Conservation (phyloP, 2,113 vertebrate genomes). For the Caranx ignobilis region DNA sequence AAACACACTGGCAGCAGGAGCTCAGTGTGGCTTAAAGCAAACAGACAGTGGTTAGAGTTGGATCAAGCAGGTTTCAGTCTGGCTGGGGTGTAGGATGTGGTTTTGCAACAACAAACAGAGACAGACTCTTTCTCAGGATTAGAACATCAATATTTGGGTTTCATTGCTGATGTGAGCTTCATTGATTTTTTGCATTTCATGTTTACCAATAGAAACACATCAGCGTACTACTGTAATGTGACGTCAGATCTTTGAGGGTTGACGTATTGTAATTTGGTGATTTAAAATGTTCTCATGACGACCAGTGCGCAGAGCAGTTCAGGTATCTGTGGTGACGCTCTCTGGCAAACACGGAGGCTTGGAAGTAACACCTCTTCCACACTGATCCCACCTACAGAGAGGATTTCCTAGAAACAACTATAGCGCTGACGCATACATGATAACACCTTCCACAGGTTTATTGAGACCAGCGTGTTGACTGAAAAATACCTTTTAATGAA, state of each 20-base stretch:
- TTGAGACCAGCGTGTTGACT: not conserved
- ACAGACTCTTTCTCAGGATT: not conserved
- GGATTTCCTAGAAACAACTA: not conserved
- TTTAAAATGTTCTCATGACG: not conserved
- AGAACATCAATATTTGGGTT: not conserved
- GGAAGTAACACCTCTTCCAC: not conserved
- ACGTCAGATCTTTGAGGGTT: too few species aligned
- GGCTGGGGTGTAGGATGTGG: not conserved
- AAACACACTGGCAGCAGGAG: not conserved
- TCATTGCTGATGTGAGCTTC: not conserved
- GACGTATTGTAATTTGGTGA: not conserved
- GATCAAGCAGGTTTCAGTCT: not conserved
- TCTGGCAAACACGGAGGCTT: not conserved
- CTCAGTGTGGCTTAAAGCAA: not conserved
- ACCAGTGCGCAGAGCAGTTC: not conserved
- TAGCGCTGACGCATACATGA: not conserved
- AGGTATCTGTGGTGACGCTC: not conserved
- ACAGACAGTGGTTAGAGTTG: not conserved
- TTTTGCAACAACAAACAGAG: constrained; percentile 21
- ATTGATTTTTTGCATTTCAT: not conserved
- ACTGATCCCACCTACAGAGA: not conserved
- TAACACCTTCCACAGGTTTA: not conserved
- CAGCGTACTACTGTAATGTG: not conserved
- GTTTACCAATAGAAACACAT: not conserved
- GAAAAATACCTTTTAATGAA: not conserved